Percentiles rank a stretch among this genome's conserved stretches.
Conservation (phyloP, 2,797 vertebrate species). For the Parauchenoglanis punctatus region DNA sequence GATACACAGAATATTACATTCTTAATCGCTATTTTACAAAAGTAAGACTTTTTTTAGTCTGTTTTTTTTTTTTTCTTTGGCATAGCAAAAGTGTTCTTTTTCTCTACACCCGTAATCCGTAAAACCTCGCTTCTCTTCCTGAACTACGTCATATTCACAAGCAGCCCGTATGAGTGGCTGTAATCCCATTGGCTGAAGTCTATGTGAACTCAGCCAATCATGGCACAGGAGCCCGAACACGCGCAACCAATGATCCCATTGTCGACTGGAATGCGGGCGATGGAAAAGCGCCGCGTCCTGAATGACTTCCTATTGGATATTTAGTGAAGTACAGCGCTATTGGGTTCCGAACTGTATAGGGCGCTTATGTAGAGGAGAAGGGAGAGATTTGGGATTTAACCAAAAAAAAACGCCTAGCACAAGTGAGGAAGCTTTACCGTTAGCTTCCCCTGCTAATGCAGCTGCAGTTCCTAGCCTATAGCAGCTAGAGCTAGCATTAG, state of each 20-base stretch:
- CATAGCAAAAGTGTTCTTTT: not conserved
- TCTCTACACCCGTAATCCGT: not conserved
- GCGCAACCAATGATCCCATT: not conserved
- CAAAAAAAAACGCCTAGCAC: slow-evolving; percentile 2
- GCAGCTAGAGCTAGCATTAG: not conserved
- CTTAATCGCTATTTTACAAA: not conserved
- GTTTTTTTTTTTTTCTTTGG: not conserved
- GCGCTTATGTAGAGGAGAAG: not conserved
- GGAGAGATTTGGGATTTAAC: not conserved
- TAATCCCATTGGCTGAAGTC: not conserved
- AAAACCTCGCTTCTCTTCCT: not conserved
- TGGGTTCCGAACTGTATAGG: not conserved
- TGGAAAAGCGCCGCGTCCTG: not conserved
- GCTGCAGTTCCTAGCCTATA: slow-evolving; percentile 68
- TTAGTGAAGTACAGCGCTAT: no score
- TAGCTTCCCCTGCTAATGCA: not conserved
- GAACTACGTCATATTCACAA: not conserved
- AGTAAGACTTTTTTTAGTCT: not conserved
- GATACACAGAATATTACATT: not conserved
- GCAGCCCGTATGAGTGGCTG: not conserved
- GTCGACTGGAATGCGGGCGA: not conserved
- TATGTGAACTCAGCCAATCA: not conserved
- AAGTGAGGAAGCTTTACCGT: slow-evolving; percentile 60
- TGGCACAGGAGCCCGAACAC: not conserved
- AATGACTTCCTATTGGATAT: not conserved